Base-by-base conservation (phyloP, 1,140 invertebrate genomes). In the Brachystomella parvula region DNA sequence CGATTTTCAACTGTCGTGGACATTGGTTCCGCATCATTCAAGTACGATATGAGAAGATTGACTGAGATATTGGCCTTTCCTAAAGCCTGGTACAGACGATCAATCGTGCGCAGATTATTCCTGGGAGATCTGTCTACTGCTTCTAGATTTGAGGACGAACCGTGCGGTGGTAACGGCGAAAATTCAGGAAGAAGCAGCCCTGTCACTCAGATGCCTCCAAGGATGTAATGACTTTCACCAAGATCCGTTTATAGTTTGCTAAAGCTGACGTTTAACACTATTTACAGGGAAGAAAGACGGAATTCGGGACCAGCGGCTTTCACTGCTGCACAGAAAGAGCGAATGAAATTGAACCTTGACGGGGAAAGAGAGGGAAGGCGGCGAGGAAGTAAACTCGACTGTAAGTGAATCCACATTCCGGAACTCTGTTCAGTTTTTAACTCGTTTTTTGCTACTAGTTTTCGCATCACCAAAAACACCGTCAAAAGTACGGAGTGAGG, bases 21-120 rank as follows among this genome's bases (percentile, higher is more conserved):
- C 78, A 93, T 98, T 75, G 96, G 95, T 31, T 94, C 90, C n/a
- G 96, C 96, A 28, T 93, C 90, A 26, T 98, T 99, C 77, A 97
- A 98, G 76, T 98, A 98, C 78, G 96, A 99, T 77, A 98, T 98
- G 94, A 83, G 96, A 61, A 83, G 96, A n/a, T 78, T 98, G 64
- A 93, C 92, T 0, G 96, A 99, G 80, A 97, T 98, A 72, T 79
- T 99, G 44, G 92, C 94, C 3, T 98, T 99, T 76, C 96, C 96
- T 0, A 96, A 96, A 80, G 95, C 96, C 2, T 99, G 96, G 96
- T 96, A 96, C 76, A 81, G 95, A 28, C 83, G 93, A 21, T 92
- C 89, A 68, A 93, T 98, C 67, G 92, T 96, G 26, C 81, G 94
- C 24, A 79, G 94, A 63, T 82, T 98, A 68, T 97, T 98, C 77